Base-by-base conservation (phyloP, 2,113 vertebrate genomes). In the Oncorhynchus nerka region DNA sequence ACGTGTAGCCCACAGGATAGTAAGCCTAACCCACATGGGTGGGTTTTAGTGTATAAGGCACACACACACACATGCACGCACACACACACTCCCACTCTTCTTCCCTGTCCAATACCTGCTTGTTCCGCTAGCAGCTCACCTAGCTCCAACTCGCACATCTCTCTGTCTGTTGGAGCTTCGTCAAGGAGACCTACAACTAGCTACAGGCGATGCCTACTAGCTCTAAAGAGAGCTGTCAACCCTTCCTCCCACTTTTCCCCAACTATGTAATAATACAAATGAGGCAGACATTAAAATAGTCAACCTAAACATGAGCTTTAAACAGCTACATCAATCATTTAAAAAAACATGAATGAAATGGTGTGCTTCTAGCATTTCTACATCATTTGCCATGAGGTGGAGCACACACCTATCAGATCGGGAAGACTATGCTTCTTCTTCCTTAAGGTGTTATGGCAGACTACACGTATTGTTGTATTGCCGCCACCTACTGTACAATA, bases 81-180 rank as follows among this genome's bases (percentile, higher is more conserved):
- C 55, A 16, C 55, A 20, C 59, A 2, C 55, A 61, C 59, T 6
- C 19, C 55, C 55, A 57, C 55, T 16, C 16, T 57, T 20, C 55
- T 1, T 20, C 55, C 55, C 16, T 20, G 4, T 57, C 55, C 55
- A 15, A 20, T 20, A 57, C 55, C 55, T 68, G 9, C 39, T n/a
- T 32, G 28, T 68, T 20, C 32, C 32, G 5, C 67, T 67, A 22
- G 22, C 67, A 11, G n/a, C 22, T 26, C 22, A n/a, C 22, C 62
- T 64, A 57, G 51, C 13, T 16, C 51, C 51, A 83, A 74, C 28
- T 51, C 61, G 20, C 57, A 15, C 69, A 30, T 68, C 79, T 81
- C 80, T 80, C 85, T 77, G 70, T 72, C 30, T 55, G 51, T 55
- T 55, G 12, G 71, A 83, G 83, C 81, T 89, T 89, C 88, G 82